These are phyloP conservation scores for Selene dorsalis DNA, from an alignment of 2,797 vertebrate genomes.

Conservation along the genomic window DNA sequence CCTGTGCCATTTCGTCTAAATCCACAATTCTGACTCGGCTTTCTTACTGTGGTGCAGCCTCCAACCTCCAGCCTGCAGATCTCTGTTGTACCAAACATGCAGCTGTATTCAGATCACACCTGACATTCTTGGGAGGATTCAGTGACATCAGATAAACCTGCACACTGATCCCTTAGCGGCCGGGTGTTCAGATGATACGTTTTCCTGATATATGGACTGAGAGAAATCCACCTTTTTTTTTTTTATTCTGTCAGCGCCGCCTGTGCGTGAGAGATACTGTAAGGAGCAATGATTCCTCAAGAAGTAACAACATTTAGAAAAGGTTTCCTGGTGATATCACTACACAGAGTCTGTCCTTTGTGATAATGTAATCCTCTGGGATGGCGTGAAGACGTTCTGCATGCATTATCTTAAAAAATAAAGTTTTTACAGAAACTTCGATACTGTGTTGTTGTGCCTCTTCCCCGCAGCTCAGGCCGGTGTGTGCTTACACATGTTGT, in stretches of 20 bases:
- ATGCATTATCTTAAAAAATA: not conserved
- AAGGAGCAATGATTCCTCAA: not conserved
- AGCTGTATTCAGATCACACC: conserved; percentile 40
- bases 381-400: not conserved
- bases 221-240: conserved; percentile 29
- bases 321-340: conserved; percentile 4
- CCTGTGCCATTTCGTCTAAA: conserved; percentile 1
- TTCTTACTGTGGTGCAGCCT: not conserved
- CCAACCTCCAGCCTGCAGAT: not conserved
- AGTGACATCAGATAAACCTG: conserved; percentile 48
- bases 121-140: conserved; percentile 61
- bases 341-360: not conserved
- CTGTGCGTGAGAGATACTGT: not conserved
- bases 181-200: conserved; percentile 37
- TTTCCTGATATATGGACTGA: conserved; percentile 32
- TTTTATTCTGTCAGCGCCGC: conserved; percentile 18
- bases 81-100: conserved; percentile 7
- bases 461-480: not conserved
- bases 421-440: not conserved
- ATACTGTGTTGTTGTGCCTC: conserved; percentile 8
- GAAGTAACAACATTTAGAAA: not conserved
- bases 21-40: conserved; percentile 2
- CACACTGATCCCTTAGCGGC: conserved; percentile 31
- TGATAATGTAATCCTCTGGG: conserved; percentile 5
- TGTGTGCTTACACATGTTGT: conserved; percentile 34